phyloP scores from a whole-genome alignment of 2,113 vertebrate species.

The Megaceryle torquata region DNA sequence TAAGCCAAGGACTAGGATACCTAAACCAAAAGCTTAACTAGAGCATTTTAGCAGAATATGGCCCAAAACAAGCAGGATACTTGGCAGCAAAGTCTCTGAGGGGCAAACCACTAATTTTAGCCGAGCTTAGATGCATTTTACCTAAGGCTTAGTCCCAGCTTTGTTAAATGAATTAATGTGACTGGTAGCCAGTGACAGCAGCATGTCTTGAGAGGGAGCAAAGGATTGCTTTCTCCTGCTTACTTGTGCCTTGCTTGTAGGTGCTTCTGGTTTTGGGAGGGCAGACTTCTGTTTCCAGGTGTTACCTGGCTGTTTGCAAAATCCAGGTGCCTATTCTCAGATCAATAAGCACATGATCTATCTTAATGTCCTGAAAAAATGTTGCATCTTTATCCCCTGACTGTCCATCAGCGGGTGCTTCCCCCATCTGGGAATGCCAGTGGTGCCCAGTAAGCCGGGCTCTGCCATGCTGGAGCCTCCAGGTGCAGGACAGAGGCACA shows the following conservation, averaged over 20 bases:
- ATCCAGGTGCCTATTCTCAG: not conserved
- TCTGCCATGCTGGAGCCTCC: accelerated
- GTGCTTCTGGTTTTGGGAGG: not conserved
- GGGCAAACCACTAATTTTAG: not conserved
- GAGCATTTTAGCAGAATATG: not conserved
- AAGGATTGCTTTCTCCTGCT: not conserved
- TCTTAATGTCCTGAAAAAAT: not conserved
- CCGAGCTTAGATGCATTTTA: not conserved
- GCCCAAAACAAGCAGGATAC: not conserved
- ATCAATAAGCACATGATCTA: too few relatives aligned
- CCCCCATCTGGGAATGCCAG: not conserved
- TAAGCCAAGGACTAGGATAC: not conserved
- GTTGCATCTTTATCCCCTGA: not conserved
- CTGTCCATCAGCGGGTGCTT: accelerated
- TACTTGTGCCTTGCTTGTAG: not conserved
- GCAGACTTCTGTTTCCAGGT: not conserved
- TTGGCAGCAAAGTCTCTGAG: not conserved
- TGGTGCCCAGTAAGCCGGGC: accelerated
- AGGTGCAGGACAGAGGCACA: not conserved
- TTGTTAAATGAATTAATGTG: not conserved
- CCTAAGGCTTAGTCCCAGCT: not conserved
- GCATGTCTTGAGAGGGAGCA: accelerated
- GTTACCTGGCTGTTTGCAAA: not conserved
- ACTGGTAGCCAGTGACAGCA: not conserved
- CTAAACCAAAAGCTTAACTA: not conserved